Conservation (phyloP, 2,888 invertebrate genomes). For the Eupithecia tripunctaria region DNA sequence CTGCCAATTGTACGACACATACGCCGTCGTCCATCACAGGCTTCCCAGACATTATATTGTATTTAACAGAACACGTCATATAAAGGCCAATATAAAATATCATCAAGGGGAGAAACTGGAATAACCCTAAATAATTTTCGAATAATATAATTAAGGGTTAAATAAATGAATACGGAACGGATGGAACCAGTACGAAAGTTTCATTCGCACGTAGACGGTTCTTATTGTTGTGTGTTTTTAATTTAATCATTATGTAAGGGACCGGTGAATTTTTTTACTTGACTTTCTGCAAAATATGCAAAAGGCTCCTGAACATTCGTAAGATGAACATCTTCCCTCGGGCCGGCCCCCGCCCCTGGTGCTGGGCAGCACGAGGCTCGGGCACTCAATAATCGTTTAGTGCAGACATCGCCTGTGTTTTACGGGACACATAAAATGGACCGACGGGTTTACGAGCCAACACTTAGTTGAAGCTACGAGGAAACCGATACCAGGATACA, state of each 20-base stretch:
- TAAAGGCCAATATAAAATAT: not conserved
- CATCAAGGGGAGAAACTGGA: no score
- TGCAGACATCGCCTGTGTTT: slow-evolving; percentile 55
- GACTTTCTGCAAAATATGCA: not conserved
- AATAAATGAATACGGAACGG: no score
- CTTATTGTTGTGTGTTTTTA: not conserved
- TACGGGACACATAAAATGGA: slow-evolving; percentile 48
- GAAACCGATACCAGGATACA: not conserved
- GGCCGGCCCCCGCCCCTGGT: not conserved
- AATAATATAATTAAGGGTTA: no score
- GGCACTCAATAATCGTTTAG: slow-evolving; percentile 47
- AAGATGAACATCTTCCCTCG: not conserved
- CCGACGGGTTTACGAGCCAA: slow-evolving; percentile 40
- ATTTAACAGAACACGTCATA: not conserved
- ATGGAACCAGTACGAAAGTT: not conserved
- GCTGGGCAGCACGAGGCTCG: slow-evolving; percentile 15
- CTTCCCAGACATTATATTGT: not conserved
- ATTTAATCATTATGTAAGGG: not conserved
- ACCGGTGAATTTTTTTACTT: not conserved
- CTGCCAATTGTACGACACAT: not conserved
- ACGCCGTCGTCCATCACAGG: not conserved
- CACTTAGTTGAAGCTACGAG: slow-evolving; percentile 25
- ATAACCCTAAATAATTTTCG: no score
- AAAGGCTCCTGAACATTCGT: not conserved
- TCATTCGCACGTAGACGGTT: not conserved